Percentiles rank a stretch among this genome's conserved stretches.
phyloP scores from a whole-genome alignment of 2,888 invertebrate species.

The Eubasilissa splendida region DNA sequence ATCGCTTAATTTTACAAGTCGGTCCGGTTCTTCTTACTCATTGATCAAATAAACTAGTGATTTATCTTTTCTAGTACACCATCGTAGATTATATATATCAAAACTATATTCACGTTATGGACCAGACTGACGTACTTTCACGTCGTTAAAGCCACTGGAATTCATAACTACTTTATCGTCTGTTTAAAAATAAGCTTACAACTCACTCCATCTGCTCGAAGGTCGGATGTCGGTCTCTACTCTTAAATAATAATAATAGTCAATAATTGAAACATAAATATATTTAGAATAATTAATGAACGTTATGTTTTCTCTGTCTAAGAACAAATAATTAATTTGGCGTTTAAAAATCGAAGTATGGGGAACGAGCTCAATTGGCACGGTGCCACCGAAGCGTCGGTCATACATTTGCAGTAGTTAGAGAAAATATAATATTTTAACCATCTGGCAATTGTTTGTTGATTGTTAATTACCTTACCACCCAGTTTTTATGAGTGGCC shows the following conservation, averaged over 20 bases:
- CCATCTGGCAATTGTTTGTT: slow-evolving; percentile 13
- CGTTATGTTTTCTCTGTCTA: not conserved
- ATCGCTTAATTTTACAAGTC: slow-evolving; percentile 10
- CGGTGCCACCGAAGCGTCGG: not conserved
- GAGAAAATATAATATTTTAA: not conserved
- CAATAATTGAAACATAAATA: too few relatives aligned
- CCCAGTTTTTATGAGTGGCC: too few relatives aligned
- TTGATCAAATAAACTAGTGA: slow-evolving; percentile 37
- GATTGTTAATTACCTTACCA: not conserved
- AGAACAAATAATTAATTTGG: slow-evolving; percentile 10
- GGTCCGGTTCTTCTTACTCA: slow-evolving; percentile 18
- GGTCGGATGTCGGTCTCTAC: too few relatives aligned
- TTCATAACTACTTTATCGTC: slow-evolving; percentile 48
- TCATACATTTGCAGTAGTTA: slow-evolving; percentile 15
- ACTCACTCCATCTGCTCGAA: too few relatives aligned
- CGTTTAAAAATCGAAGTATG: slow-evolving; percentile 8
- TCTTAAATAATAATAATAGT: too few relatives aligned
- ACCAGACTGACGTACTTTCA: slow-evolving; percentile 40
- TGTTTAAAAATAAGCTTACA: slow-evolving; percentile 29
- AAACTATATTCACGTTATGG: slow-evolving; percentile 25
- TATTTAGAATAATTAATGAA: too few relatives aligned
- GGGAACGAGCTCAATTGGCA: slow-evolving; percentile 4
- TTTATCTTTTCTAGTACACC: slow-evolving; percentile 20
- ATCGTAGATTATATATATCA: slow-evolving; percentile 38
- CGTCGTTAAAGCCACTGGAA: slow-evolving; percentile 51